Evolutionary conservation across 2,888 invertebrate genomes (phyloP).

Genomic region (Pristionchus maxplancki): DNA sequence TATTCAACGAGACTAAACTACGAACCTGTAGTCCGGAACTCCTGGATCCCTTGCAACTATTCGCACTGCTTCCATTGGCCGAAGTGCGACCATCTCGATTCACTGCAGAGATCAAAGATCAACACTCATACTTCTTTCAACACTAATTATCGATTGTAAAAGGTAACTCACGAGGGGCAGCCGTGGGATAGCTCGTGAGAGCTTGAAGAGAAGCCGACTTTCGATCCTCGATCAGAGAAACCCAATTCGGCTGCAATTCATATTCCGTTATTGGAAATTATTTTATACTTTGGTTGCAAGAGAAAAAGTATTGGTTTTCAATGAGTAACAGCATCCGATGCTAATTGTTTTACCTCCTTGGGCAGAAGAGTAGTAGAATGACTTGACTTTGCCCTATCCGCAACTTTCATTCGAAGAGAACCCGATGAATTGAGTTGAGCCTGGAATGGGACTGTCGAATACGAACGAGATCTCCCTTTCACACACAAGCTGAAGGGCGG

Average conservation of each 20-base stretch:
- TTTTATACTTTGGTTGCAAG: not conserved
- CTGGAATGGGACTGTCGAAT: not conserved
- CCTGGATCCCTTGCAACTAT: slow-evolving; percentile 74
- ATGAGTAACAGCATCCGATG: not conserved
- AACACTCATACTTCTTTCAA: not conserved
- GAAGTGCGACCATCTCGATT: slow-evolving; percentile 50
- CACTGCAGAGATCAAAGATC: slow-evolving; percentile 5
- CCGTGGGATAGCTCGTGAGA: slow-evolving; percentile 61
- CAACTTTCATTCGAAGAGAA: slow-evolving; percentile 71
- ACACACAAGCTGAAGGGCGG: slow-evolving; percentile 26
- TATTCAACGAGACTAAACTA: too few species aligned
- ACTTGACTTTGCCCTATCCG: slow-evolving; percentile 64
- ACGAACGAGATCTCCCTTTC: not conserved
- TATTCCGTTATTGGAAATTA: not conserved
- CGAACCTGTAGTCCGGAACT: slow-evolving; percentile 73
- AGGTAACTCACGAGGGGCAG: slow-evolving; percentile 8
- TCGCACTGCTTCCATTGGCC: slow-evolving; percentile 71
- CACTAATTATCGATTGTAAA: not conserved
- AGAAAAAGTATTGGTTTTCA: not conserved
- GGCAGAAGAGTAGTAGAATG: slow-evolving; percentile 63
- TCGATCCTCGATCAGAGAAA: slow-evolving; percentile 72
- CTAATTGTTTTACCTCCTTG: slow-evolving; percentile 55
- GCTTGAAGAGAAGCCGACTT: slow-evolving; percentile 75
- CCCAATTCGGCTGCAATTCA: slow-evolving; percentile 68
- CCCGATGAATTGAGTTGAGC: slow-evolving; percentile 54